Evolutionary conservation across 2,888 invertebrate species (phyloP).

Genomic region (Ditula angustiorana): DNA sequence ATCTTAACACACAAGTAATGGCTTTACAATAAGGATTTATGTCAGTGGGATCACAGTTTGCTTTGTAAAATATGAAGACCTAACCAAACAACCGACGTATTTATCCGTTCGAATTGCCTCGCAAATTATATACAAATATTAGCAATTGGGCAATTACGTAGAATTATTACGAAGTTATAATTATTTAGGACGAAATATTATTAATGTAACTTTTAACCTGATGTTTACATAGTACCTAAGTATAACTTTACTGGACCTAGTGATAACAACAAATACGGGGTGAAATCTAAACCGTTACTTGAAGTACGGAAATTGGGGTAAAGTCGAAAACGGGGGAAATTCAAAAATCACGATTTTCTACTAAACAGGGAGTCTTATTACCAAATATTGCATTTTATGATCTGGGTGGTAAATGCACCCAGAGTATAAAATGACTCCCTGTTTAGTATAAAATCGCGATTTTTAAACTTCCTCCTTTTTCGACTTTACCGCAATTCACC

Average conservation of each 20-base stretch:
- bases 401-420: no score
- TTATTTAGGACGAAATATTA: slow-evolving; percentile 13
- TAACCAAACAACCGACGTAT: slow-evolving; percentile 29
- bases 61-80: slow-evolving; percentile 37
- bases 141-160: slow-evolving; percentile 25
- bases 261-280: no score
- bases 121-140: slow-evolving; percentile 37
- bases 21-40: slow-evolving; percentile 17
- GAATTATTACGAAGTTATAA: slow-evolving; percentile 23
- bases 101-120: slow-evolving; percentile 18
- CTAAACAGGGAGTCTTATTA: no score
- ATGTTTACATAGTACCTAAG: neutral
- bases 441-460: no score
- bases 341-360: no score
- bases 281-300: no score
- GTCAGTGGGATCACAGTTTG: slow-evolving; percentile 28
- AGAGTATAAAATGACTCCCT: no score
- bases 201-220: slow-evolving; percentile 1
- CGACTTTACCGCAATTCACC: no score
- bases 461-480: no score
- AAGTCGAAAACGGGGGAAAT: no score
- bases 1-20: neutral
- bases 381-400: no score
- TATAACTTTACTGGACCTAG: neutral
- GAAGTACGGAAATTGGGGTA: no score